Evolutionary conservation across 2,113 vertebrate species (phyloP), one percentile per base, ranked within the genome.

Genomic region (Ammospiza caudacuta): DNA sequence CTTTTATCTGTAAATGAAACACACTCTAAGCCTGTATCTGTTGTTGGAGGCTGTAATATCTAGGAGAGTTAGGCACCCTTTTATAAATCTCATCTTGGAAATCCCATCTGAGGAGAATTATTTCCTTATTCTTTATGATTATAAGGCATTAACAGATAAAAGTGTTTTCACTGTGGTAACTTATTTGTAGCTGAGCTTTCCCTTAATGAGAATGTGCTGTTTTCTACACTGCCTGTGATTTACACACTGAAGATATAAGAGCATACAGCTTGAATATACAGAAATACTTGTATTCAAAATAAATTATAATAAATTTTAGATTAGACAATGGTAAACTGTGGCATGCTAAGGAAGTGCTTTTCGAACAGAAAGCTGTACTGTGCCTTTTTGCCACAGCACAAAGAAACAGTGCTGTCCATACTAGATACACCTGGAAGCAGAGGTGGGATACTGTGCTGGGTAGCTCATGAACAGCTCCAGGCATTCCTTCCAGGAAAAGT

Each of bases 1-100:
- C 83, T 90, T 93, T 88, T 81, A 86, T 95, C 93, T 96, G 69
- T 87, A 95, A 92, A 63, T 92, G 94, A 96, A 95, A 96, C 91
- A n/a, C 81, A 69, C 57, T 74, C 88, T 91, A 37, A 67, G 49
- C 39, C 29, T 83, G 25, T 75, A 82, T 91, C 89, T 95, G 62
- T 86, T 92, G 83, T 68, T 93, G 81, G 68, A 81, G 77, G 68
- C 75, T 94, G 67, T 57, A 81, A 51, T 93, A 78, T 93, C 68
- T 93, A 77, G 86, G 90, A 79, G 92, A 96, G 64, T 93, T 93
- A 91, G 94, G 87, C 87, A 66, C 87, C 70, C 29, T 35, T 70
- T 92, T 95, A 70, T 80, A 88, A 86, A 88, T 73, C 75, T 79
- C 81, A 59, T 82, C 78, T 73, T 95, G 77, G 81, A 91, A 96